Conservation (phyloP, 1,140 invertebrate species). For the Steinernema khuongi region DNA sequence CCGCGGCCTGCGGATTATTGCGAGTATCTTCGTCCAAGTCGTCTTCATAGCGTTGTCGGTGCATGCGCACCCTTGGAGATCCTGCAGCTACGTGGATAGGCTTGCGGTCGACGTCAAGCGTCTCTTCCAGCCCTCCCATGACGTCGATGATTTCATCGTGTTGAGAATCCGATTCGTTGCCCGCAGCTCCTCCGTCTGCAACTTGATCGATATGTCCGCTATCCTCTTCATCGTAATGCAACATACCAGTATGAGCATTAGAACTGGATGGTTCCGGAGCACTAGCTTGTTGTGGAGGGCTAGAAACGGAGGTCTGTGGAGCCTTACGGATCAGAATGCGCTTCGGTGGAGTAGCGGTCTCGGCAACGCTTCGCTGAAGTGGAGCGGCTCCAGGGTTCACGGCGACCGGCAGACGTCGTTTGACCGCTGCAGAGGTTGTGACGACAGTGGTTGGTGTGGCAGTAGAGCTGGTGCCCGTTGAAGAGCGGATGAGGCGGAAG, state of each 20-base stretch:
- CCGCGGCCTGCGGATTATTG: not conserved
- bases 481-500: not conserved
- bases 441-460: not conserved
- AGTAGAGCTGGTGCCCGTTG: not conserved
- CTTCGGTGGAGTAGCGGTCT: not conserved
- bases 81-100: not conserved
- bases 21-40: not conserved
- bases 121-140: not conserved
- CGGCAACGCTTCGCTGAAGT: not conserved
- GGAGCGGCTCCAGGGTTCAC: not conserved
- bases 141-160: slow-evolving; percentile 10
- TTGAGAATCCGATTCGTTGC: not conserved
- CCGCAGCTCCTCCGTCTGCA: slow-evolving; percentile 2
- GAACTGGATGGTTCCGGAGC: not conserved
- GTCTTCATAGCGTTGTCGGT: not conserved
- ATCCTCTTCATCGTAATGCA: not conserved
- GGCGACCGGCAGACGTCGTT: not conserved
- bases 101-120: slow-evolving; percentile 6
- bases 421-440: not conserved
- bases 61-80: slow-evolving; percentile 1
- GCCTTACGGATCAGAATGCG: not conserved
- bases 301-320: not conserved
- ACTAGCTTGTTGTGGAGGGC: not conserved
- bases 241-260: not conserved
- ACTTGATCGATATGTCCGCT: not conserved